phyloP scores from a whole-genome alignment of 30 jellyfish, hydroid and myxozoan genomes.

The Clytia hemisphaerica region DNA sequence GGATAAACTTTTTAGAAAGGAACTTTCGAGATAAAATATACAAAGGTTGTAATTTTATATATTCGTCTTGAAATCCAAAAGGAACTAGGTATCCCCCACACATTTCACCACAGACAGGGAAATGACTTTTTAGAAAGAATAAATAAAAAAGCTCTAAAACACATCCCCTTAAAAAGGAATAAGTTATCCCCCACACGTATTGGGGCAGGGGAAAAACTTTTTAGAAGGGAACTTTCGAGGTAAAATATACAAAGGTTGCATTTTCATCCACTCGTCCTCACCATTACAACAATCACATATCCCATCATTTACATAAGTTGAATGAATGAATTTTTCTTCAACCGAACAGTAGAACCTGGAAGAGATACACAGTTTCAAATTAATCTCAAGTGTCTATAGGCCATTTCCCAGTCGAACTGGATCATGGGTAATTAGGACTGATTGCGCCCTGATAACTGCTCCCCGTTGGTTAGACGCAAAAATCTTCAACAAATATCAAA shows the following conservation, averaged over 20 bases:
- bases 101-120: too few species aligned
- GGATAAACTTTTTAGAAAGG: slow-evolving; percentile 29
- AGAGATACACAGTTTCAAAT: neutral
- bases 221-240: slow-evolving; percentile 24
- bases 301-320: slow-evolving; percentile 60
- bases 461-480: too few species aligned
- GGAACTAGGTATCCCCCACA: too few species aligned
- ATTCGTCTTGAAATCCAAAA: too few species aligned
- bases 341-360: slow-evolving; percentile 53
- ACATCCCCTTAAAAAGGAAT: too few species aligned
- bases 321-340: slow-evolving; percentile 35
- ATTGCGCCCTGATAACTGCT: too few species aligned
- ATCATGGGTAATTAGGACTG: too few species aligned
- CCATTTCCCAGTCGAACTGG: too few species aligned
- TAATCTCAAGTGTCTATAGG: neutral
- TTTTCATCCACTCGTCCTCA: slow-evolving; percentile 51
- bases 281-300: slow-evolving; percentile 87
- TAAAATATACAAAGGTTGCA: slow-evolving; percentile 41
- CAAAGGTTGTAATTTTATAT: slow-evolving; percentile 33
- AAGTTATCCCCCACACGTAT: slow-evolving; percentile 13
- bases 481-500: too few species aligned
- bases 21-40: slow-evolving; percentile 43
- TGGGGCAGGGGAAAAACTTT: slow-evolving; percentile 43
- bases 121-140: too few species aligned
- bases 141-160: too few species aligned